Conservation (phyloP, 2,888 invertebrate species). For the Drosophila gaucha region DNA sequence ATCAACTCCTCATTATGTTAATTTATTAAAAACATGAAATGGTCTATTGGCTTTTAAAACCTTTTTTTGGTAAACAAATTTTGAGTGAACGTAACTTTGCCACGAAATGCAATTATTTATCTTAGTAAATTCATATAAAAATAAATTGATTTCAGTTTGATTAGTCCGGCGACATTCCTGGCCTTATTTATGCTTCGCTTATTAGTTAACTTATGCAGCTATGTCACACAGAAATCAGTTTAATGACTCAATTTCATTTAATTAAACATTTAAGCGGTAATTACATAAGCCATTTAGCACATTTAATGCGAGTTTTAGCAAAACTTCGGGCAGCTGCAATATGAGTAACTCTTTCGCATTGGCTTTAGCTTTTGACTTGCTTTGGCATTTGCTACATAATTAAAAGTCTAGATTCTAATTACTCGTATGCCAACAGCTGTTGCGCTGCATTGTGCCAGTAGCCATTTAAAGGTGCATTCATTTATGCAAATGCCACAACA, state of each 20-base stretch:
- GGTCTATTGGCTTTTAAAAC: no score
- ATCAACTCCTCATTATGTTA: background rate
- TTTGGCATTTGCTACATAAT: conserved; percentile 60
- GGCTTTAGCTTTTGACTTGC: conserved; percentile 3
- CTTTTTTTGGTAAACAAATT: background rate
- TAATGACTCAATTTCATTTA: conserved; percentile 74
- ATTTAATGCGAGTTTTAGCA: conserved; percentile 51
- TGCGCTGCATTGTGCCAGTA: conserved; percentile 66
- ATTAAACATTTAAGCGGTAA: conserved; percentile 68
- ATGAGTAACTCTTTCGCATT: conserved; percentile 13
- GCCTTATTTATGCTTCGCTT: conserved; percentile 24
- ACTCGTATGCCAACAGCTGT: conserved; percentile 16
- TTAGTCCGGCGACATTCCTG: conserved; percentile 7
- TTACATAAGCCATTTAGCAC: conserved; percentile 70
- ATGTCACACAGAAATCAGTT: conserved; percentile 43
- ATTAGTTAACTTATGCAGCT: conserved; percentile 28
- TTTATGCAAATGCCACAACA: conserved; percentile 79
- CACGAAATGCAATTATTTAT: background rate
- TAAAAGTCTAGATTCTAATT: conserved; percentile 66
- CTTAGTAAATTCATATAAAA: background rate
- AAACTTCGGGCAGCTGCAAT: conserved; percentile 20
- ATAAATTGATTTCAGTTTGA: conserved; percentile 2
- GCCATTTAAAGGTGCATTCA: conserved; percentile 70
- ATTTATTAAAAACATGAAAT: background rate
- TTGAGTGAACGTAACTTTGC: background rate